A percentile compares a stretch with the other conserved stretches of the same genome.
These are phyloP conservation scores for Corticium candelabrum DNA, from an alignment of 37 sponge, comb jelly and placozoan species.

Conservation along the genomic window DNA sequence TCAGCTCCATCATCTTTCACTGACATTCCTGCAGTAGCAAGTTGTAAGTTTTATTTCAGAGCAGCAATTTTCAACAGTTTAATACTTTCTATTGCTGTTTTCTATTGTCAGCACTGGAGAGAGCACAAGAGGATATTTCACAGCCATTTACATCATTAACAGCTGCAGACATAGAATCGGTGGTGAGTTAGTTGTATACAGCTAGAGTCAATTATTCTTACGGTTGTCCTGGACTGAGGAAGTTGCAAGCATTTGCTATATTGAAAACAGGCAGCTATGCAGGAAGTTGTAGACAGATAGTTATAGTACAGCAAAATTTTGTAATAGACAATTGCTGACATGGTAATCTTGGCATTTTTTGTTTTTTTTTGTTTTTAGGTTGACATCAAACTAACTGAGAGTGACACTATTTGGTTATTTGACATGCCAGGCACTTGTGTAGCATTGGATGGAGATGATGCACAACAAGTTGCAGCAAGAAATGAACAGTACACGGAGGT, in stretches of 20 bases:
- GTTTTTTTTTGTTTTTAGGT: slow-evolving; percentile 42
- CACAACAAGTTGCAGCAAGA: slow-evolving; percentile 34
- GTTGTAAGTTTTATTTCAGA: neutral
- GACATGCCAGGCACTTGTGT: slow-evolving; percentile 73
- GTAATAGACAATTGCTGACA: no score
- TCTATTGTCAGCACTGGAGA: no score
- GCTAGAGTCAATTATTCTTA: no score
- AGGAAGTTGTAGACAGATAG: neutral
- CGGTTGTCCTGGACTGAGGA: no score
- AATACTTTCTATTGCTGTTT: no score
- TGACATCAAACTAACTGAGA: slow-evolving; percentile 66
- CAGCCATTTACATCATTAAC: neutral
- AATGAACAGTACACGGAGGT: slow-evolving; percentile 73
- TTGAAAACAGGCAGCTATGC: no score
- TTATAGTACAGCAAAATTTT: neutral
- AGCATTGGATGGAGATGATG: slow-evolving; percentile 64
- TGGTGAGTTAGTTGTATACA: no score
- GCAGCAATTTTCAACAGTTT: no score
- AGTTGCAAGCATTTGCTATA: no score
- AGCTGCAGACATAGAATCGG: neutral
- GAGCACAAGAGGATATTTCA: neutral
- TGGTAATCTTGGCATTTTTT: no score
- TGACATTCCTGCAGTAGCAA: neutral
- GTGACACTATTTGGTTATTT: slow-evolving; percentile 86
- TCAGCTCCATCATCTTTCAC: neutral